Conservation (phyloP, 2,113 vertebrate genomes). For the Paramormyrops kingsleyae region DNA sequence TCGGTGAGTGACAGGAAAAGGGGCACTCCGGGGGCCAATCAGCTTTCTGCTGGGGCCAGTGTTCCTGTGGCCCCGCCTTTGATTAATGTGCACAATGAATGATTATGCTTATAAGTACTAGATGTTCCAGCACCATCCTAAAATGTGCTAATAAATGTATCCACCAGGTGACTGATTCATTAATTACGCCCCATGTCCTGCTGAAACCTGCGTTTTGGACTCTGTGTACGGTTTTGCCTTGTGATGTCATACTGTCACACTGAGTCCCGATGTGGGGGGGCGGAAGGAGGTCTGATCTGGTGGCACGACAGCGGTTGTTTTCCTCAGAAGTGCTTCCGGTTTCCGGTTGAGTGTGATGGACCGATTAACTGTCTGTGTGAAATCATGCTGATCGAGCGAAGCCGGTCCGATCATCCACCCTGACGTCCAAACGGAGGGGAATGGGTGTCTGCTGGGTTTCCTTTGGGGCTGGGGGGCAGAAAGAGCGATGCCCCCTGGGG, state of each 20-base stretch:
- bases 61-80: background rate
- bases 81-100: background rate
- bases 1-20: background rate
- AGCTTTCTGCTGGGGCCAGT: background rate
- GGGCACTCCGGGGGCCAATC: background rate
- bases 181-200: background rate
- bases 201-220: background rate
- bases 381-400: background rate
- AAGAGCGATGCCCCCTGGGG: background rate
- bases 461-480: background rate
- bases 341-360: background rate
- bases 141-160: background rate
- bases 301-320: background rate
- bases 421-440: background rate
- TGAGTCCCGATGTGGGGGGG: background rate
- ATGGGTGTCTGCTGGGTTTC: background rate
- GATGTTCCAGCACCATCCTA: background rate
- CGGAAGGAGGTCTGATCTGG: background rate
- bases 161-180: background rate
- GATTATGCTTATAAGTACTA: background rate
- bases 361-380: background rate
- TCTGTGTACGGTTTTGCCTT: background rate
- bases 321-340: background rate
- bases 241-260: background rate
- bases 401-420: conserved; percentile 9